These are phyloP conservation scores for Alectoris magna DNA, from an alignment of 2,797 vertebrate genomes.

Conservation along the genomic window DNA sequence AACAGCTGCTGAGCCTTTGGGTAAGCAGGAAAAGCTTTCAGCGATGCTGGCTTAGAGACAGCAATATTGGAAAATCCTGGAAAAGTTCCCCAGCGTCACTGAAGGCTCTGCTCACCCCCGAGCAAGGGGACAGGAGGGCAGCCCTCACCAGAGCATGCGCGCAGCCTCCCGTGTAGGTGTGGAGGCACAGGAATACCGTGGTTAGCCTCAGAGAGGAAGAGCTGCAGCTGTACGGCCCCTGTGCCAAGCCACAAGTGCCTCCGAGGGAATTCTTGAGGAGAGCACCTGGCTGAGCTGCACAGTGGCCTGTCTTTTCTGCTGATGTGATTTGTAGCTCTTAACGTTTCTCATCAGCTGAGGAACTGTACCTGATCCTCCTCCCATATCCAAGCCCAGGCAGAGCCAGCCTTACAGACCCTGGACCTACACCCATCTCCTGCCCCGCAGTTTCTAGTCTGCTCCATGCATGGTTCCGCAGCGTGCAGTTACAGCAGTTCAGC, in stretches of 20 bases:
- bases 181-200: not conserved
- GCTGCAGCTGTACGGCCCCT: not conserved
- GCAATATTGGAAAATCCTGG: not conserved
- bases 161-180: not conserved
- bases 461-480: not conserved
- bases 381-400: not conserved
- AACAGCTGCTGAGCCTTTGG: not conserved
- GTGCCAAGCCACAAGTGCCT: constrained; percentile 7
- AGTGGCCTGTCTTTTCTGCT: not conserved
- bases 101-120: not conserved
- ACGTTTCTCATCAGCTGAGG: not conserved
- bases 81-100: not conserved
- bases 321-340: not conserved
- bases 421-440: not conserved
- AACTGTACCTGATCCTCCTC: not conserved
- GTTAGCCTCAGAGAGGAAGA: constrained; percentile 18
- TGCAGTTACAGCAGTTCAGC: not conserved
- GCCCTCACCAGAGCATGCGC: not conserved
- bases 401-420: not conserved
- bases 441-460: not conserved
- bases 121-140: not conserved
- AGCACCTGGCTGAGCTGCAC: constrained; percentile 25
- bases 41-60: not conserved
- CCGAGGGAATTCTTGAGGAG: not conserved
- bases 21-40: not conserved